These are phyloP conservation scores for Sesamia nonagrioides DNA, from an alignment of 1,140 invertebrate species.

Conservation along the genomic window DNA sequence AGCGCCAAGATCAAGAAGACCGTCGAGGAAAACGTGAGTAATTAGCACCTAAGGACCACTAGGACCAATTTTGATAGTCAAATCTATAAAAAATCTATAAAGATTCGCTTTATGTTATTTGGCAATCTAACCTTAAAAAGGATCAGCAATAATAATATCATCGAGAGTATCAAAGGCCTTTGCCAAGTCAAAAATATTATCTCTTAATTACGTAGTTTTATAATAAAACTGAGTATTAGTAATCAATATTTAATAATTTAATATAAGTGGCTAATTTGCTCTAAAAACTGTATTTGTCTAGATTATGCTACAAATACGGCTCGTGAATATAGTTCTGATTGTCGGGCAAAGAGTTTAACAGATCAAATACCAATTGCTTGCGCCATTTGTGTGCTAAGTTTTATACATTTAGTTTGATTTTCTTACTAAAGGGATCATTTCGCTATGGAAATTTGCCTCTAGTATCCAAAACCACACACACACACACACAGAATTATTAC, in stretches of 20 bases:
- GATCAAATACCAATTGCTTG: background rate
- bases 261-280: background rate
- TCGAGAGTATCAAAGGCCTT: background rate
- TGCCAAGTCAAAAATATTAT: background rate
- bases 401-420: background rate
- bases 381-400: background rate
- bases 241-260: background rate
- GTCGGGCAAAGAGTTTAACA: no score
- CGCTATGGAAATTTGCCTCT: background rate
- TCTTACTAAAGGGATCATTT: background rate
- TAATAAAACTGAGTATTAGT: no score
- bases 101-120: no score
- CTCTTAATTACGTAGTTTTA: no score
- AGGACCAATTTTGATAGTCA: conserved; percentile 18
- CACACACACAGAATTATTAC: no score
- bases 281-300: background rate
- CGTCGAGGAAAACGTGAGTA: conserved; percentile 97
- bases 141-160: background rate
- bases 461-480: background rate
- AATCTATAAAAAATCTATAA: no score
- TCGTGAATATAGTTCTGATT: no score
- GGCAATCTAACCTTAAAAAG: no score
- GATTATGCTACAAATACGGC: no score
- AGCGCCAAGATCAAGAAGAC: conserved; percentile 98
- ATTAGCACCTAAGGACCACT: conserved; percentile 7